These are phyloP conservation scores for Tribolium freemani DNA, from an alignment of 2,888 invertebrate species.

Conservation along the genomic window DNA sequence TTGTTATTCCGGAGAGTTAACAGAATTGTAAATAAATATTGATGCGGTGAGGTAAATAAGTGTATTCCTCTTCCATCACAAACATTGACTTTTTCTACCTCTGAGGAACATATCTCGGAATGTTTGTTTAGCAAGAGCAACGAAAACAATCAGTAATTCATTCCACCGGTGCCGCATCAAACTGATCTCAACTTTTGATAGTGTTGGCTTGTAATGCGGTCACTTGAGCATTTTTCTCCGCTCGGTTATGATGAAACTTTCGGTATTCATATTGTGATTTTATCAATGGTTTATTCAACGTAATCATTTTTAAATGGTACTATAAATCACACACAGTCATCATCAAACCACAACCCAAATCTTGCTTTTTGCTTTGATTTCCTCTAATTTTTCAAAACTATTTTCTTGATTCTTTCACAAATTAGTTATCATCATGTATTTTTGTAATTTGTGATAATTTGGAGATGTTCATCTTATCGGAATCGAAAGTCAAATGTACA, in stretches of 20 bases:
- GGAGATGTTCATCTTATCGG: too few species aligned
- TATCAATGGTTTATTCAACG: conserved; percentile 24
- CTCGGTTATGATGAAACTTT: neutral
- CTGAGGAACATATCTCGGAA: neutral
- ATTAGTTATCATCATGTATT: too few species aligned
- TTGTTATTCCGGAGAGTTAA: neutral
- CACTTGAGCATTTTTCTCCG: conserved; percentile 7
- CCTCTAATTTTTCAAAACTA: too few species aligned
- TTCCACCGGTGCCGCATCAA: neutral
- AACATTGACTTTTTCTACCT: neutral
- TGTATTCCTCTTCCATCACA: neutral
- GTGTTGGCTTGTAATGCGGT: conserved; percentile 1
- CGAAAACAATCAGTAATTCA: neutral
- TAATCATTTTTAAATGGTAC: conserved; percentile 21
- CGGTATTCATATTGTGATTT: conserved; percentile 13
- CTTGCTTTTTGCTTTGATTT: too few species aligned
- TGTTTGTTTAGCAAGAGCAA: neutral
- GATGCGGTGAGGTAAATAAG: neutral
- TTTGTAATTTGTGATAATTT: too few species aligned
- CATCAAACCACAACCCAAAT: neutral
- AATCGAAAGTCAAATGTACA: too few species aligned
- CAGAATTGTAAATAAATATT: neutral
- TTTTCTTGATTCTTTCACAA: too few species aligned
- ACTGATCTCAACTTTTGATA: conserved; percentile 5
- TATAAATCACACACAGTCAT: neutral